phyloP scores from a whole-genome alignment of 2,797 vertebrate species.

The Podarcis siculus region DNA sequence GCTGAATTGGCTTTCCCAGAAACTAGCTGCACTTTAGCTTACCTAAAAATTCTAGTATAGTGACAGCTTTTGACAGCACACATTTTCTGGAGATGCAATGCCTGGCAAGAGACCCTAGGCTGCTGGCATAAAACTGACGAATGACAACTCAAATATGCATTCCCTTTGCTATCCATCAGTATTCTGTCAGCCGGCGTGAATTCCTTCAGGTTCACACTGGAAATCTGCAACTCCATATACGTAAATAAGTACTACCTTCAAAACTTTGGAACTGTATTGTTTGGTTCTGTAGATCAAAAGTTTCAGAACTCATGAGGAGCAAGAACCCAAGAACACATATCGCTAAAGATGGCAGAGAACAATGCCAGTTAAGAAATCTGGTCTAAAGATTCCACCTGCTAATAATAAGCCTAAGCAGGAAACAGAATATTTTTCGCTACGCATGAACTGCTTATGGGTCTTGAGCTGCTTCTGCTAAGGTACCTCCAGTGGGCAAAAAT shows the following conservation, averaged over 20 bases:
- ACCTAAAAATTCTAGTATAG: background rate
- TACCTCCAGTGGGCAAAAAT: background rate
- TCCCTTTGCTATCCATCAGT: background rate
- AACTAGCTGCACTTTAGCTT: background rate
- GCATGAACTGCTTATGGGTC: background rate
- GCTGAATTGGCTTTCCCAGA: background rate
- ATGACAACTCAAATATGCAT: background rate
- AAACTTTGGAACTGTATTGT: background rate
- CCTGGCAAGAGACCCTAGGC: background rate
- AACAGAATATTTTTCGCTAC: background rate
- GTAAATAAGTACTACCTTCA: background rate
- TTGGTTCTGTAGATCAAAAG: background rate
- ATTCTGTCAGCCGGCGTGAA: rapidly evolving
- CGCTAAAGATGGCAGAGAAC: background rate
- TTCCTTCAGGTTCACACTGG: background rate
- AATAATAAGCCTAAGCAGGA: background rate
- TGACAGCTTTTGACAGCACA: background rate
- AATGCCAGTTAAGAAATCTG: background rate
- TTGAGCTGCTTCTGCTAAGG: background rate
- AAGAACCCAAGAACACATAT: background rate
- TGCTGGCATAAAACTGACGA: background rate
- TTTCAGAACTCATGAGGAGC: background rate
- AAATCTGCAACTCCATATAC: slow-evolving; percentile 2
- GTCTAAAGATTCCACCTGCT: background rate
- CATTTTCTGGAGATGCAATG: background rate